Evolutionary conservation across 2,888 invertebrate species (phyloP), one percentile per base, ranked within the genome.

Genomic region (Eulithis prunata): DNA sequence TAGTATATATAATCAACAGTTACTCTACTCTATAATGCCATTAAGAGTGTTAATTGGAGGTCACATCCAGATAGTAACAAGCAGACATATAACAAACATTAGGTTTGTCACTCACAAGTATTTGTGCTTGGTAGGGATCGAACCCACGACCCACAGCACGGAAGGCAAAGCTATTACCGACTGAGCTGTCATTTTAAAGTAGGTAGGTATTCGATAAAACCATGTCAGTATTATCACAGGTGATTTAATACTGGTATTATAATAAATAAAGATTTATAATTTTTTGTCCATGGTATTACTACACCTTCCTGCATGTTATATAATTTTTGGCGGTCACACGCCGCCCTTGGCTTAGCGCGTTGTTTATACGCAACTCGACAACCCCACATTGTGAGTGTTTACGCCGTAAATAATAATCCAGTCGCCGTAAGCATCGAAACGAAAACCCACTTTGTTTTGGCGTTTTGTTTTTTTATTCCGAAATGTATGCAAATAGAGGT

Each of bases 401-500:
- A 76, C 81, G 74, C 74, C 82, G 81, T 86, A 84, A 85, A 86
- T 84, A 86, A 84, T 86, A 80, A 81, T 78, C 77, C 77, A 77
- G 77, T 76, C 70, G 71, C 73, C 68, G 78, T 76, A 74, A 78
- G 72, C 76, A 75, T 71, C 64, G 73, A 73, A 73, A 70, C 60
- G 61, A 71, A 72, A 74, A 54, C 57, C 46, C 43, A 47, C 56
- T 67, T 60, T 62, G 52, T 53, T 66, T 55, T 62, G 51, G 55
- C 58, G 55, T 58, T 55, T 59, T 58, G 54, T 67, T 68, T 49
- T 21, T 47, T 49, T 64, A 64, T 54, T 36, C 51, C 60, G n/a
- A 69, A 71, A 71, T 60, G 13, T 65, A 68, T 64, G 66, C 62
- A 61, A 71, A 69, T 81, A 78, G 75, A 78, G 72, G 76, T 74